Base-by-base conservation (phyloP, 92 coral and sea anemone species). In the Palythoa grandiflora region DNA sequence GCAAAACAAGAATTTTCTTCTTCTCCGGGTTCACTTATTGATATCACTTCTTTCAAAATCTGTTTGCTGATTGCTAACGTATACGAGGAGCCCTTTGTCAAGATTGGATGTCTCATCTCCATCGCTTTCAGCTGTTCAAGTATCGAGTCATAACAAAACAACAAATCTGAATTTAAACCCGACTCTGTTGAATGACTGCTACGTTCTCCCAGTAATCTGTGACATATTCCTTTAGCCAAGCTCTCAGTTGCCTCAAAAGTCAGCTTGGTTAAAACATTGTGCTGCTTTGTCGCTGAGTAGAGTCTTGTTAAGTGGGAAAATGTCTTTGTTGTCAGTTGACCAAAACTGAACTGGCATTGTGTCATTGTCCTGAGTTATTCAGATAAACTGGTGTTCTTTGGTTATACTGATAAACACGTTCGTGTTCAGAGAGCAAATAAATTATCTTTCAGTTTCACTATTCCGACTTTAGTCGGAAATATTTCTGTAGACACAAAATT, bases 161-260 rank as follows among this genome's bases (percentile, higher is more conserved):
- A 13, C 47, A 35, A 8, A 68, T 15, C 16, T 48, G 48, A 65
- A 1, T 38, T 20, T 59, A 54, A 6, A 13, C 85, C 47, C 40
- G 20, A 20, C 6, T 20, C 28, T n/a, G 61, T 5, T 8, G 39
- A 14, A 3, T 19, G 5, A 44, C 35, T 68, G 6, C 48, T 48
- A 9, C 66, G 44, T 6, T 52, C 86, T 12, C 86, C 86, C 13
- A 81, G 8, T 40, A 81, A 6, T 65, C 61, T 81, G n/a, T 20
- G 38, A 68, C 66, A 68, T 16, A 81, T 66, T 40, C 75, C 86
- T 65, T 44, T 81, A 68, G 73, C 63, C 38, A 81, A 8, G 48
- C 13, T 65, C 86, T 81, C 86, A 6, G 86, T 81, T 47, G 75
- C 38, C 73, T 81, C 86, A 13, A 81, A 68, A 53, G 86, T 47